Conservation (phyloP, 2,797 vertebrate species). For the Microhierax caerulescens region DNA sequence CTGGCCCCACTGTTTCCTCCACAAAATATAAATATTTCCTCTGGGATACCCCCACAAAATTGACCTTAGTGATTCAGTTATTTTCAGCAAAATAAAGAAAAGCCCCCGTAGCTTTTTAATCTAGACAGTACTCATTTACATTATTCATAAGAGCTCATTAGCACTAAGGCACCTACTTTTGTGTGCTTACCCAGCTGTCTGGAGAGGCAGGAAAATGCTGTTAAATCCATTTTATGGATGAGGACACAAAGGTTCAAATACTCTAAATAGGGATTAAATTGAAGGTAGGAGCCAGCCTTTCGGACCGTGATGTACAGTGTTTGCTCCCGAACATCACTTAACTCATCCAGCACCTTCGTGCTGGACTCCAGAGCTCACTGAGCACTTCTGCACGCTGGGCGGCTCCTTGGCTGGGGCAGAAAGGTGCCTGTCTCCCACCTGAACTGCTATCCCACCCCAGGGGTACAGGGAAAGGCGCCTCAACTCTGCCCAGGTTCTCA, state of each 20-base stretch:
- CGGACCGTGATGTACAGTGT: background rate
- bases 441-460: background rate
- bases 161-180: background rate
- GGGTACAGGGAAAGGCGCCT: background rate
- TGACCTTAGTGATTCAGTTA: background rate
- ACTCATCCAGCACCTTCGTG: background rate
- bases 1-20: background rate
- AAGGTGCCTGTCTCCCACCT: background rate
- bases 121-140: background rate
- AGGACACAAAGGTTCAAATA: constrained; percentile 20
- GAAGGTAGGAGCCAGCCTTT: background rate
- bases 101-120: background rate
- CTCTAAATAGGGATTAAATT: constrained; percentile 17
- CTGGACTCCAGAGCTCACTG: background rate
- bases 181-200: background rate
- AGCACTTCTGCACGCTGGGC: background rate
- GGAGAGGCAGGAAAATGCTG: constrained; percentile 9
- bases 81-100: constrained; percentile 1
- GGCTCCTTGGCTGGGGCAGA: background rate
- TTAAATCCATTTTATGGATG: constrained; percentile 37
- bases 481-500: background rate
- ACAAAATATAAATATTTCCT: background rate
- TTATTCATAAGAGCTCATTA: background rate
- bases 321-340: background rate
- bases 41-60: background rate